Evolutionary conservation across 2,113 vertebrate species (phyloP).

Genomic region (Lepus americanus): DNA sequence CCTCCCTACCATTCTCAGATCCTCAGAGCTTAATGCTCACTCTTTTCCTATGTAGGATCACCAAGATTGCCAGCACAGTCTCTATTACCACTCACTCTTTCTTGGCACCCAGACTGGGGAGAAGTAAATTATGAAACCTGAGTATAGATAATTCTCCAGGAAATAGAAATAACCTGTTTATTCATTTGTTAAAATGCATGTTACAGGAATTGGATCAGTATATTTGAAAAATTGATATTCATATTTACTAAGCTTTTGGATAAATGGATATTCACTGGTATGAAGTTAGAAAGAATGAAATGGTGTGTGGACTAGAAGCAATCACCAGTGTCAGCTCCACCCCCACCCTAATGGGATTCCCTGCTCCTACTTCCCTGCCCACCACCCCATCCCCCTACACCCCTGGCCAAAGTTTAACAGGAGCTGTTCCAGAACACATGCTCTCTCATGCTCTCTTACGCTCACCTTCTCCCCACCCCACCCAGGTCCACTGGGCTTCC

Average conservation of each 20-base stretch:
- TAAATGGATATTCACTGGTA: background rate
- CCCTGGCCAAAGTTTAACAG: no score
- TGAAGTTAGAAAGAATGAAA: background rate
- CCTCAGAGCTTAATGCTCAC: background rate
- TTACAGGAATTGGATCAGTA: background rate
- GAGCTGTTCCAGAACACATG: no score
- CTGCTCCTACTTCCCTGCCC: no score
- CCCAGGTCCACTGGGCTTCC: no score
- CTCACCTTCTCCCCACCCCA: no score
- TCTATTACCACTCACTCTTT: background rate
- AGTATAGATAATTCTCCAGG: background rate
- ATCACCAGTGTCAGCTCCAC: no score
- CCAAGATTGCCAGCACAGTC: background rate
- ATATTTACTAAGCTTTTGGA: background rate
- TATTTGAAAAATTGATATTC: constrained; percentile 16
- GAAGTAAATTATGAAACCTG: constrained; percentile 13
- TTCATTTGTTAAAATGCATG: background rate
- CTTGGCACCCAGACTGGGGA: background rate
- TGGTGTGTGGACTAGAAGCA: background rate
- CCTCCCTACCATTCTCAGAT: background rate
- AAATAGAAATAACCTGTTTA: background rate
- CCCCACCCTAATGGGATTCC: no score
- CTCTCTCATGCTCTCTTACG: no score
- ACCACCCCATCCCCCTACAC: no score
- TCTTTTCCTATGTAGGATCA: background rate